phyloP scores from a whole-genome alignment of 2,888 invertebrate genomes.

The Drosophila demipolita region DNA sequence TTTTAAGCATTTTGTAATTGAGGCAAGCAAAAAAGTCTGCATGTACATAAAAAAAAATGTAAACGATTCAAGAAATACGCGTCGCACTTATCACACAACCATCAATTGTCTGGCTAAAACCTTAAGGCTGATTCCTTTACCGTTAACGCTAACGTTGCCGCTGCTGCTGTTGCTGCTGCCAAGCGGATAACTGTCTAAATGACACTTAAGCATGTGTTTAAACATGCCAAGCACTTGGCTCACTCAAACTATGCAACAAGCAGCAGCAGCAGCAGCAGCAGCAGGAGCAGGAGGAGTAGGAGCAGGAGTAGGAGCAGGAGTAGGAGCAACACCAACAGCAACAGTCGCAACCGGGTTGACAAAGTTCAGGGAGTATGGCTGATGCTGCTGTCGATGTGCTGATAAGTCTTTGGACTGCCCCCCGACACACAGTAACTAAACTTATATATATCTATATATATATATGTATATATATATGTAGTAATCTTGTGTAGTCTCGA shows the following conservation, averaged over 20 bases:
- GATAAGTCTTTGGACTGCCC: constrained; percentile 68
- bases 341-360: constrained; percentile 67
- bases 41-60: constrained; percentile 16
- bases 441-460: not conserved
- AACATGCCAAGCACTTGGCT: constrained; percentile 81
- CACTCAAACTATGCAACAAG: constrained; percentile 77
- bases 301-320: not conserved
- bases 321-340: constrained; percentile 6
- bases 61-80: constrained; percentile 20
- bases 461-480: constrained; percentile 3
- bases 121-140: constrained; percentile 38
- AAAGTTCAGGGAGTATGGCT: constrained; percentile 65
- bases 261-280: constrained; percentile 20
- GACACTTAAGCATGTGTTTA: constrained; percentile 82
- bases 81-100: constrained; percentile 66
- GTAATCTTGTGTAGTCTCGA: constrained; percentile 69
- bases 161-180: constrained; percentile 28
- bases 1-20: constrained; percentile 78
- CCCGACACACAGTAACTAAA: not conserved
- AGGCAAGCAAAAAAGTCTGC: constrained; percentile 25
- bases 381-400: constrained; percentile 76
- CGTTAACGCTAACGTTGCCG: constrained; percentile 15
- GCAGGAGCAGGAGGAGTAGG: constrained; percentile 18
- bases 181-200: constrained; percentile 79
- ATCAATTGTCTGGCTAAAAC: constrained; percentile 76